Evolutionary conservation across 2,888 invertebrate genomes (phyloP), one percentile per base, ranked within the genome.

Genomic region (Parthenolecanium corni): DNA sequence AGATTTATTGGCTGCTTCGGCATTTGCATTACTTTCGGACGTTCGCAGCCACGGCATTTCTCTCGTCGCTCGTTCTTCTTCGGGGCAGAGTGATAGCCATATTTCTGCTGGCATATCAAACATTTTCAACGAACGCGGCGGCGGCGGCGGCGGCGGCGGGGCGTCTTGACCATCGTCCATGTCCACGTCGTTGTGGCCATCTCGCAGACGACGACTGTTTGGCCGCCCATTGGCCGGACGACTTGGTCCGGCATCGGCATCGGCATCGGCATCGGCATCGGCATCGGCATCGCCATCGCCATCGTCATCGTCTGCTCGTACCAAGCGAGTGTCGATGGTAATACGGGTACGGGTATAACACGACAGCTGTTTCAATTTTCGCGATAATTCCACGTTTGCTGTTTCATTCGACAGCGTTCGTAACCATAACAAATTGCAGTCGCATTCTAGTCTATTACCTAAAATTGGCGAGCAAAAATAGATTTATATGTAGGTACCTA

Each of bases 371-470:
- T 46, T 21, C 53, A 62, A 14, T 52, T 52, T 62, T 6, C 1
- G 1, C 16, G 44, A 6, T 23, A 62, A 18, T 25, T 46, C 24
- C n/a, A n/a, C 14, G 42, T 53, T 62, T 12, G 52, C 46, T 12
- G 62, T 62, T 53, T 62, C 62, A 36, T 62, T 62, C 21, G 44
- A 42, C 25, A 62, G 14, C 14, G 44, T 24, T 42, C 52, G 42
- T n/a, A 62, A 14, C 62, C 62, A 62, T 4, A 53, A 53, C 40
- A 62, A 31, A 36, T 52, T 52, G 24, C 62, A 62, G 44, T 62
- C 62, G 53, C 62, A 62, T 44, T 62, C 62, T 12, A 62, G 46
- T 20, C 62, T 18, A 21, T 62, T 62, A 23, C 62, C 62, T 62
- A 21, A 9, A 53, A 53, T 20, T n/a, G n/a, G n/a, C n/a, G n/a